Base-by-base conservation (phyloP, 2,797 vertebrate genomes). In the Hippopotamyrus pictus region DNA sequence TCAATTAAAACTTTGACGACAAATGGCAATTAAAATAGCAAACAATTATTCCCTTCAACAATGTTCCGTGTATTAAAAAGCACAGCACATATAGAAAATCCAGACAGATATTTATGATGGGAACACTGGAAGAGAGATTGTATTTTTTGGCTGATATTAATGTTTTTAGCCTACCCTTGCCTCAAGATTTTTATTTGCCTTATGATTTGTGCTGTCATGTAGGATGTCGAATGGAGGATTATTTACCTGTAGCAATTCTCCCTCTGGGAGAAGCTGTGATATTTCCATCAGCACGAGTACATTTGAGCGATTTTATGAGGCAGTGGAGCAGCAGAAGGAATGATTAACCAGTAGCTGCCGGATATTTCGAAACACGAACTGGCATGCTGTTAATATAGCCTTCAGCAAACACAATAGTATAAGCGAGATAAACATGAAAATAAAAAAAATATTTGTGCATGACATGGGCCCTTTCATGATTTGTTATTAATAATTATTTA, bases 91-190 rank as follows among this genome's bases (percentile, higher is more conserved):
- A 79, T n/a, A 79, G 37, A 41, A 79, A 79, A 19, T n/a, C 12
- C 37, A 79, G 3, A 19, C 73, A 79, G 37, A 79, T 41, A 79
- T 79, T 79, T 44, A 79, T 79, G 73, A 79, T 79, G 33, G 73
- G 19, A 76, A 76, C 17, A 41, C 33, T 41, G 14, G 29, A 44
- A 17, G 37, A 44, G 73, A 44, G 41, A 79, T 44, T 41, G 65
- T 73, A 79, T 79, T 79, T 79, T 79, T 79, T 79, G 41, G 73
- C 33, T 79, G 73, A 79, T 79, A 79, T 79, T 79, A 79, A 41
- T 41, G 37, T 19, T 79, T 79, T 79, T 44, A 79, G 37, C 37
- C 73, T 44, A 79, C 17, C 73, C 41, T 79, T 79, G 73, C 37
- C 17, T 79, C 33, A 44, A 41, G 73, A 79, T 44, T 79, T 79